Conservation (phyloP, 2,888 invertebrate genomes). For the Parnassius smintheus region DNA sequence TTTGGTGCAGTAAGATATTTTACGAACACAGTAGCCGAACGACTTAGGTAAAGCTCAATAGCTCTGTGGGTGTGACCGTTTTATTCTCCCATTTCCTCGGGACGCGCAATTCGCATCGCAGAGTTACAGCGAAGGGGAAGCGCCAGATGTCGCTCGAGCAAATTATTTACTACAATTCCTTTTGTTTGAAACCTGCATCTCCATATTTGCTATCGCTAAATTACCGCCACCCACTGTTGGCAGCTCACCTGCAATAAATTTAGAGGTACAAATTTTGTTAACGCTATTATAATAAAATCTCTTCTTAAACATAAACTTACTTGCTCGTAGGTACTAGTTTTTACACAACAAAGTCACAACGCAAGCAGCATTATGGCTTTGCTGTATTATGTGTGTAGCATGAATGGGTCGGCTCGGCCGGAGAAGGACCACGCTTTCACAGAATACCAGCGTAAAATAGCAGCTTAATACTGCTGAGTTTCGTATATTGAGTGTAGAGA, state of each 20-base stretch:
- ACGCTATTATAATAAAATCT: too few species aligned
- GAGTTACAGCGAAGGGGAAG: slow-evolving; percentile 71
- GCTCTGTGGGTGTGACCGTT: slow-evolving; percentile 66
- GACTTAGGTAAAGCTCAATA: slow-evolving; percentile 50
- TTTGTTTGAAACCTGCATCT: slow-evolving; percentile 57
- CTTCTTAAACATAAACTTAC: too few species aligned
- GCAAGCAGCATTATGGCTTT: too few species aligned
- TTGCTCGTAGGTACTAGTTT: too few species aligned
- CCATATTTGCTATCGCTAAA: slow-evolving; percentile 51
- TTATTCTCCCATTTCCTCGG: slow-evolving; percentile 56
- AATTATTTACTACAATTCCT: slow-evolving; percentile 76
- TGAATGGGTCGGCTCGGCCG: too few species aligned
- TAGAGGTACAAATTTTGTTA: too few species aligned
- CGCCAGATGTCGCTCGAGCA: slow-evolving; percentile 72
- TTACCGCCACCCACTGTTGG: slow-evolving; percentile 36
- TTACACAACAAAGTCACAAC: too few species aligned
- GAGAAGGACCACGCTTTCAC: too few species aligned
- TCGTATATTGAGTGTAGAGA: too few species aligned
- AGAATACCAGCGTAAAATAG: too few species aligned
- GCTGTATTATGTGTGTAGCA: too few species aligned
- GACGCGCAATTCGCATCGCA: slow-evolving; percentile 48
- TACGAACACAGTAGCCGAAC: slow-evolving; percentile 8
- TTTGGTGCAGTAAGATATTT: neutral
- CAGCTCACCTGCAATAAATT: slow-evolving; percentile 28
- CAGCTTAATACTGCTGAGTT: too few species aligned